These are phyloP conservation scores for Aphodius granarius DNA, from an alignment of 2,888 invertebrate genomes.

Conservation along the genomic window DNA sequence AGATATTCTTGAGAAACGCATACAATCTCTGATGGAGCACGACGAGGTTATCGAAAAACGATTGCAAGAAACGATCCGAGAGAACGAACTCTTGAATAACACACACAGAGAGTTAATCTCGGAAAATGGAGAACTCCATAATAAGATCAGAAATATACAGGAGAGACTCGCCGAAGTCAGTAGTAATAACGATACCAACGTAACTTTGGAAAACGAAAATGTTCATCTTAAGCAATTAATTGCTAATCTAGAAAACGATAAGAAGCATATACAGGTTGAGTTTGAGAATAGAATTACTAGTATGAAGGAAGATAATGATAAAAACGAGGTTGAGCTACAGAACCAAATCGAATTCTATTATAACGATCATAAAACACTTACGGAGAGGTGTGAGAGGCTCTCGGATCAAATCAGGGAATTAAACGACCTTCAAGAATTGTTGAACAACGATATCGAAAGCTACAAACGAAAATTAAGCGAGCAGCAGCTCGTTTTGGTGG, in stretches of 20 bases:
- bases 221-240: constrained; percentile 55
- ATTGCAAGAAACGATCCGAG: constrained; percentile 61
- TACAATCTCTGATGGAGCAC: constrained; percentile 63
- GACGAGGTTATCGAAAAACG: constrained; percentile 64
- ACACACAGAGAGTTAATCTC: constrained; percentile 19
- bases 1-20: constrained; percentile 64
- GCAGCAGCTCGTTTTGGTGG: constrained; percentile 22
- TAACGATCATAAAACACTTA: constrained; percentile 46
- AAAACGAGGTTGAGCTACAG: constrained; percentile 57
- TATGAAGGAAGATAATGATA: constrained; percentile 53
- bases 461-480: constrained; percentile 34
- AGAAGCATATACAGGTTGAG: constrained; percentile 52
- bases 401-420: constrained; percentile 51
- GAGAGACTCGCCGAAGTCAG: constrained; percentile 16
- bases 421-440: constrained; percentile 33
- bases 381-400: constrained; percentile 49
- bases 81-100: constrained; percentile 57
- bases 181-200: constrained; percentile 48
- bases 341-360: constrained; percentile 49
- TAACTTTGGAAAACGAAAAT: constrained; percentile 57
- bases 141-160: constrained; percentile 34
- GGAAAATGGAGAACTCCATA: constrained; percentile 39
- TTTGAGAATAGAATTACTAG: constrained; percentile 53
- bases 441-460: constrained; percentile 35
- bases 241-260: constrained; percentile 56